These are phyloP conservation scores for Aphelenchoides fujianensis DNA, from an alignment of 1,140 invertebrate species.

Conservation along the genomic window DNA sequence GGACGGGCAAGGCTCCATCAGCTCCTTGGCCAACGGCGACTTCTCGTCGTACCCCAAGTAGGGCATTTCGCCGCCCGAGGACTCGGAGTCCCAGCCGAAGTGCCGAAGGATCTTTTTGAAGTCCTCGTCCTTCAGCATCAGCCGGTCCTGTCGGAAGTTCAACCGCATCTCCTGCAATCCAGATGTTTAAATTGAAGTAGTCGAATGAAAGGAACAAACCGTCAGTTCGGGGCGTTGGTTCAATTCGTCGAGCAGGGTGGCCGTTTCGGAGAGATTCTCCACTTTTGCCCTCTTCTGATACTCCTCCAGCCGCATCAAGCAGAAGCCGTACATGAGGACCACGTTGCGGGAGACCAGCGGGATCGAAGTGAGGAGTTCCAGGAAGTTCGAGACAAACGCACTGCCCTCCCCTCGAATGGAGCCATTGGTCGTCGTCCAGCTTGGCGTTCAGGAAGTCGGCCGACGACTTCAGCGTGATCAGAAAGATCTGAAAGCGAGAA, in stretches of 20 bases:
- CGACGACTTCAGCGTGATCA: background rate
- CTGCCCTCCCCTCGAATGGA: background rate
- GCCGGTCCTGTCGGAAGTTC: background rate
- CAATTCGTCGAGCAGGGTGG: constrained; percentile 5
- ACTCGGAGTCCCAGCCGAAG: background rate
- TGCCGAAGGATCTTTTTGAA: constrained; percentile 1
- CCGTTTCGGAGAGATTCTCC: background rate
- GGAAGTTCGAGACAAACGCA: background rate
- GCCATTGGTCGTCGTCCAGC: background rate
- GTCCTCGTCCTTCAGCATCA: constrained; percentile 3
- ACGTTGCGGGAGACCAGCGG: background rate
- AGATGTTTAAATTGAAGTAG: background rate
- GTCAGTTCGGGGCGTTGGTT: constrained; percentile 2
- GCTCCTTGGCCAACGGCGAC: constrained; percentile 6
- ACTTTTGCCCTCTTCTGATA: background rate
- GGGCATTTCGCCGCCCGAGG: background rate
- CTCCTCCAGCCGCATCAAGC: background rate
- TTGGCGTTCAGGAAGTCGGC: background rate
- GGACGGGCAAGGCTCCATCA: background rate
- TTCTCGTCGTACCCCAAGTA: constrained; percentile 19
- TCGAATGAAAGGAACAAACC: background rate
- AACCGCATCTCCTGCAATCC: background rate
- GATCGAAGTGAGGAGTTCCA: background rate
- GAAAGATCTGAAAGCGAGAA: constrained; percentile 14
- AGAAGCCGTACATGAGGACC: background rate